Evolutionary conservation across 2,797 vertebrate species (phyloP).

Genomic region (Decapterus maruadsi): DNA sequence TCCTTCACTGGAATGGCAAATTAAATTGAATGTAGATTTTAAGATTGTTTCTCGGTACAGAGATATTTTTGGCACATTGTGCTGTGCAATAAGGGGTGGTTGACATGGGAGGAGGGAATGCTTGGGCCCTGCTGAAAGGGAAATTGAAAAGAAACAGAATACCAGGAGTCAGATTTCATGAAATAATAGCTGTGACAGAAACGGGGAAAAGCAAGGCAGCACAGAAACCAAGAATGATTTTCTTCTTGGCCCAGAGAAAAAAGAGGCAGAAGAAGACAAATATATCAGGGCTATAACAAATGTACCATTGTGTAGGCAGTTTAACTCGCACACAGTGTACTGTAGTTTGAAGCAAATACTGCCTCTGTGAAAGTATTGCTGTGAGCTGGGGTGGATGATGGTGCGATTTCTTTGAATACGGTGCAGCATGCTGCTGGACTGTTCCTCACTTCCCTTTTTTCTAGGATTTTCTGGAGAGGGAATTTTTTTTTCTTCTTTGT

Average conservation of each 20-base stretch:
- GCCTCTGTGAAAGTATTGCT: conserved; percentile 64
- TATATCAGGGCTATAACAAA: conserved; percentile 88
- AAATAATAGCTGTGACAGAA: conserved; percentile 91
- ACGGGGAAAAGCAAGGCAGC: conserved; percentile 84
- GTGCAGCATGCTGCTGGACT: conserved; percentile 36
- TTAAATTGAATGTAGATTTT: conserved; percentile 45
- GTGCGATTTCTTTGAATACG: conserved; percentile 54
- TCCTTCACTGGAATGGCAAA: conserved; percentile 42
- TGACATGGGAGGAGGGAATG: conserved; percentile 52
- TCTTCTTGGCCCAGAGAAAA: conserved; percentile 68
- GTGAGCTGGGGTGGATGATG: conserved; percentile 39
- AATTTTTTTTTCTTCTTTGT: conserved; percentile 51
- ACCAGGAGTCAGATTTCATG: conserved; percentile 90
- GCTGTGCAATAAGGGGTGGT: conserved; percentile 41
- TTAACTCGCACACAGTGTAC: conserved; percentile 51
- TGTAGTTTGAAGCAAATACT: conserved; percentile 71
- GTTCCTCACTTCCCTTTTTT: conserved; percentile 42
- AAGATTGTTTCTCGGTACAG: conserved; percentile 38
- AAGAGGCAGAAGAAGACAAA: conserved; percentile 84
- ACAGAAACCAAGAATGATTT: conserved; percentile 88
- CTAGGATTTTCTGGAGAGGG: conserved; percentile 55
- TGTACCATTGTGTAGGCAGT: conserved; percentile 81
- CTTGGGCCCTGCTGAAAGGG: conserved; percentile 87
- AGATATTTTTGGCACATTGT: conserved; percentile 58
- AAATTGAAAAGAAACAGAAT: conserved; percentile 93